Percentiles rank a stretch among this genome's conserved stretches.
These are phyloP conservation scores for Bothrops jararaca DNA, from an alignment of 2,113 vertebrate species.

Conservation along the genomic window DNA sequence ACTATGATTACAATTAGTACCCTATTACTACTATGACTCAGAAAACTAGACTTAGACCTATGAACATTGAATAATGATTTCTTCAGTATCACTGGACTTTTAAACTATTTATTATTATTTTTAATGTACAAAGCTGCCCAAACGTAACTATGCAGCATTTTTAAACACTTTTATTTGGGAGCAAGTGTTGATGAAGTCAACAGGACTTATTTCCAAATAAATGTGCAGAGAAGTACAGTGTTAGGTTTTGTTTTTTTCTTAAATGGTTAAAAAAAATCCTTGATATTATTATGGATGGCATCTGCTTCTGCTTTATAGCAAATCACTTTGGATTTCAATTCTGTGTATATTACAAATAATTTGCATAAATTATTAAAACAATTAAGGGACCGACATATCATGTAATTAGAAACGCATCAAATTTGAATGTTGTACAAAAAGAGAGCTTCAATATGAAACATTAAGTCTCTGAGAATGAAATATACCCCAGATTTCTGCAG, in stretches of 20 bases:
- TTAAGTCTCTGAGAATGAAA: conserved; percentile 67
- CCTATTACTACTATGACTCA: conserved; percentile 63
- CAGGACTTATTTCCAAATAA: conserved; percentile 8
- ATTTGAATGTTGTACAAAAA: conserved; percentile 75
- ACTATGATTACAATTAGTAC: conserved; percentile 55
- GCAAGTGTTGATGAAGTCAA: not conserved
- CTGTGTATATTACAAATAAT: conserved; percentile 71
- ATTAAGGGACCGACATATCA: conserved; percentile 63
- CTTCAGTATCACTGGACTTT: conserved; percentile 23
- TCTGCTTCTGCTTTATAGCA: conserved; percentile 58
- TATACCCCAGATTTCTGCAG: conserved; percentile 43
- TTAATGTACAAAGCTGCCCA: conserved; percentile 10
- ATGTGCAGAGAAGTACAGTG: conserved; percentile 9
- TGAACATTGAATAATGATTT: conserved; percentile 35
- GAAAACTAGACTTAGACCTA: conserved; percentile 54
- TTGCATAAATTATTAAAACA: conserved; percentile 74
- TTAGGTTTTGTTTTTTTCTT: conserved; percentile 5
- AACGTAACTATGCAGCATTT: conserved; percentile 8
- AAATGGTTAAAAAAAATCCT: conserved; percentile 34
- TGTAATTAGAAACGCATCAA: conserved; percentile 73
- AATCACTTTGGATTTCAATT: conserved; percentile 58
- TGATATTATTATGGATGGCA: conserved; percentile 41
- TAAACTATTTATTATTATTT: not conserved
- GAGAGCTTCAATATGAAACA: conserved; percentile 94
- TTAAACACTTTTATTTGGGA: not conserved